These are phyloP conservation scores for Phataginus tetradactyla DNA, from an alignment of 2,797 vertebrate genomes.

Conservation along the genomic window DNA sequence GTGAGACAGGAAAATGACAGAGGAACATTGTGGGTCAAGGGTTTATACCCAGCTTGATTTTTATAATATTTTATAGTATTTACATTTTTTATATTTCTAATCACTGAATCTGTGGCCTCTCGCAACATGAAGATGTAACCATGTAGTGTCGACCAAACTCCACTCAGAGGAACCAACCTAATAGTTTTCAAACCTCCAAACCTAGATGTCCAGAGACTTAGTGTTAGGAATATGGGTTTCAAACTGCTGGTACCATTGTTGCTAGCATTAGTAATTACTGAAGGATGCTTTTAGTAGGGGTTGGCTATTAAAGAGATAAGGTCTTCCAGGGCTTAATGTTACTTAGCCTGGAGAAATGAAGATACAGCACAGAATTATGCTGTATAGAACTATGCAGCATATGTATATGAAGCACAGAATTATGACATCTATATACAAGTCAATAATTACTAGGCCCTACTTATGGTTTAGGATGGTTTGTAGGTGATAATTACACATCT, in stretches of 20 bases:
- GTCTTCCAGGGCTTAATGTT: neutral
- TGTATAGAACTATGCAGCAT: neutral
- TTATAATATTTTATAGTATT: neutral
- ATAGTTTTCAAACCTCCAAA: slow-evolving; percentile 42
- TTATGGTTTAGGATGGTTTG: neutral
- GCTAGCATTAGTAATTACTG: neutral
- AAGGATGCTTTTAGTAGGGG: neutral
- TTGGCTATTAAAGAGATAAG: slow-evolving; percentile 20
- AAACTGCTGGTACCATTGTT: neutral
- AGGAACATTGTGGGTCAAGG: no score
- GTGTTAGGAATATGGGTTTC: neutral
- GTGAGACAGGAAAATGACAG: no score
- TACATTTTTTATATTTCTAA: neutral
- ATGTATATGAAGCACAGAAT: neutral
- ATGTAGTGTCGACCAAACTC: neutral
- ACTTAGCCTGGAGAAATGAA: neutral
- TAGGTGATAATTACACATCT: slow-evolving; percentile 3
- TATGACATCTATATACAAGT: neutral
- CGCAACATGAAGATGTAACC: neutral
- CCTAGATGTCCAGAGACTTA: neutral
- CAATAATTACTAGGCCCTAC: neutral
- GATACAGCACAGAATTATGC: neutral
- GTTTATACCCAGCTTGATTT: neutral
- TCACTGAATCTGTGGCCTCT: neutral
- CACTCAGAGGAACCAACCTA: neutral